These are phyloP conservation scores for Ciconia maguari DNA, from an alignment of 2,113 vertebrate species.

Conservation along the genomic window DNA sequence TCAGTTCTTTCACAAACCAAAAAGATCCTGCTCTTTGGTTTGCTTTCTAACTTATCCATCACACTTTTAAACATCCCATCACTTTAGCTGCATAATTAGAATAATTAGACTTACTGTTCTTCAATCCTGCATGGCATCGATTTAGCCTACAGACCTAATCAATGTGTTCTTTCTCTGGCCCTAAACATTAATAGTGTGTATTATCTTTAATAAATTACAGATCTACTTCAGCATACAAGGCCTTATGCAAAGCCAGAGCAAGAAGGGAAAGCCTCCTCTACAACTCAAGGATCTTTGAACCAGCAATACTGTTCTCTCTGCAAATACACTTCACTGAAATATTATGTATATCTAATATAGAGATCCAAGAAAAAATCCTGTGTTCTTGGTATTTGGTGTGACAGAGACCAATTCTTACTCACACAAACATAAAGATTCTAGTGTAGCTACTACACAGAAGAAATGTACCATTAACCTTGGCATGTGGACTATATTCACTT, in stretches of 20 bases:
- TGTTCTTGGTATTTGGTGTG: neutral
- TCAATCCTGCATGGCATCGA: neutral
- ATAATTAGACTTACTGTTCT: neutral
- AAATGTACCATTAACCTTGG: neutral
- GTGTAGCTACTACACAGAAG: neutral
- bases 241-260: neutral
- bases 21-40: neutral
- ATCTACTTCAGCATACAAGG: neutral
- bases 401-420: neutral
- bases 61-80: neutral
- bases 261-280: neutral
- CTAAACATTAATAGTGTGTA: neutral
- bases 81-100: neutral
- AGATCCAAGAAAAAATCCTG: neutral
- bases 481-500: neutral
- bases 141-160: neutral
- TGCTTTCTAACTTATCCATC: neutral
- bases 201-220: neutral
- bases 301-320: neutral
- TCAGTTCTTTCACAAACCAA: neutral
- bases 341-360: neutral
- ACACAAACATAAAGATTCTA: neutral
- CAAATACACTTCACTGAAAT: neutral
- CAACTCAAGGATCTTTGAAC: neutral
- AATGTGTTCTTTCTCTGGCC: neutral